These are phyloP conservation scores for Melangyna quadrimaculata DNA, from an alignment of 2,888 invertebrate genomes.

Conservation along the genomic window DNA sequence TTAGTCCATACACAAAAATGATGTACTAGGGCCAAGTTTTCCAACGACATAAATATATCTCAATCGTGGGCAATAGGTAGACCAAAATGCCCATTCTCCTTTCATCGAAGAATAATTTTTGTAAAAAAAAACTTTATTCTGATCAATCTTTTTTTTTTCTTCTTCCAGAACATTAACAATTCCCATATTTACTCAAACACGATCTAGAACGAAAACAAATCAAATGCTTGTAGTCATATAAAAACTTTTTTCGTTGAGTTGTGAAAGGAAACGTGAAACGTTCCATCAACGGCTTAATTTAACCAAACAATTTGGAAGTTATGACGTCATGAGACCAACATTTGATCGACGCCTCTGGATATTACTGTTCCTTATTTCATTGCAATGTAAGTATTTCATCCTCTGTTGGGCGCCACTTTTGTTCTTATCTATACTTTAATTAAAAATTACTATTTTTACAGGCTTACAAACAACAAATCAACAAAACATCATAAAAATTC, in stretches of 20 bases:
- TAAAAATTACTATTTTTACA: slow-evolving; percentile 60
- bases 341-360: slow-evolving; percentile 82
- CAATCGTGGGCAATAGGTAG: no score
- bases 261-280: slow-evolving; percentile 23
- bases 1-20: no score
- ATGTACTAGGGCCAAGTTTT: no score
- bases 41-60: no score
- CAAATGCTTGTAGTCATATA: background rate
- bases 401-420: background rate
- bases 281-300: slow-evolving; percentile 53
- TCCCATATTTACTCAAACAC: background rate
- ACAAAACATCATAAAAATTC: slow-evolving; percentile 77
- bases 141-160: no score
- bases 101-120: no score
- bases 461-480: slow-evolving; percentile 78
- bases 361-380: slow-evolving; percentile 81
- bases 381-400: slow-evolving; percentile 79
- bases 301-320: slow-evolving; percentile 76
- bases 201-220: background rate
- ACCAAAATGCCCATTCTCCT: no score
- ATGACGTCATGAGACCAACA: slow-evolving; percentile 82
- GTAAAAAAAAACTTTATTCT: no score
- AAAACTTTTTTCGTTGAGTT: background rate
- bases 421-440: no score
- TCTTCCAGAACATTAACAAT: background rate